These are phyloP conservation scores for Aleadryas rufinucha DNA, from an alignment of 2,113 vertebrate species.

Conservation along the genomic window DNA sequence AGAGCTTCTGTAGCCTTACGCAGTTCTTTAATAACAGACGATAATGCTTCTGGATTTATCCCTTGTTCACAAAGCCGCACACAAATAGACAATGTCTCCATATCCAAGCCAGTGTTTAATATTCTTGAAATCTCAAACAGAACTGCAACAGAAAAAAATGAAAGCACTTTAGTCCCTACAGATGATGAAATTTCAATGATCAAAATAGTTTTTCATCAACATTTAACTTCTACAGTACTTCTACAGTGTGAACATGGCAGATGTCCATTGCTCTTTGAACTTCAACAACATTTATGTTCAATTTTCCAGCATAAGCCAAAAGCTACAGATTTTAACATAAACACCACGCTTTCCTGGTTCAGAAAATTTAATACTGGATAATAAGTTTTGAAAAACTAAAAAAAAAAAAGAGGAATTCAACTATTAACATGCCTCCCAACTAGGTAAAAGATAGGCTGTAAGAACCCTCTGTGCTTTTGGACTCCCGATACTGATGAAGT, in stretches of 20 bases:
- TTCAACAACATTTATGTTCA: neutral
- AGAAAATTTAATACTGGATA: neutral
- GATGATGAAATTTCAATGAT: neutral
- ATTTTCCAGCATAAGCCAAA: neutral
- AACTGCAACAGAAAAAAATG: slow-evolving; percentile 70
- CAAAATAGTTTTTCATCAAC: neutral
- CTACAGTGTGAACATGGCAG: neutral
- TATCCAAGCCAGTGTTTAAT: slow-evolving; percentile 95
- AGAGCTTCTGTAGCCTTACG: slow-evolving; percentile 90
- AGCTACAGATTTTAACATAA: neutral
- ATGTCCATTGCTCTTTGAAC: neutral
- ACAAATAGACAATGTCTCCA: slow-evolving; percentile 96
- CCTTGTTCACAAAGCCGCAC: slow-evolving; percentile 97
- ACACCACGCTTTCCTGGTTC: neutral
- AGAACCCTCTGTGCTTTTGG: neutral
- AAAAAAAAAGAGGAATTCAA: neutral
- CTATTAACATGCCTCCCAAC: neutral
- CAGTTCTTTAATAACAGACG: slow-evolving; percentile 94
- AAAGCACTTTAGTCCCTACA: neutral
- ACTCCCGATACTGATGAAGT: neutral
- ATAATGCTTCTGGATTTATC: slow-evolving; percentile 95
- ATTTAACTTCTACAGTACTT: neutral
- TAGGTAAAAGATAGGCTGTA: neutral
- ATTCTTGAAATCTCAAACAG: slow-evolving; percentile 95
- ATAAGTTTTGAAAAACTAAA: neutral